phyloP scores from a whole-genome alignment of 2,797 vertebrate genomes.

The Phoebastria nigripes region DNA sequence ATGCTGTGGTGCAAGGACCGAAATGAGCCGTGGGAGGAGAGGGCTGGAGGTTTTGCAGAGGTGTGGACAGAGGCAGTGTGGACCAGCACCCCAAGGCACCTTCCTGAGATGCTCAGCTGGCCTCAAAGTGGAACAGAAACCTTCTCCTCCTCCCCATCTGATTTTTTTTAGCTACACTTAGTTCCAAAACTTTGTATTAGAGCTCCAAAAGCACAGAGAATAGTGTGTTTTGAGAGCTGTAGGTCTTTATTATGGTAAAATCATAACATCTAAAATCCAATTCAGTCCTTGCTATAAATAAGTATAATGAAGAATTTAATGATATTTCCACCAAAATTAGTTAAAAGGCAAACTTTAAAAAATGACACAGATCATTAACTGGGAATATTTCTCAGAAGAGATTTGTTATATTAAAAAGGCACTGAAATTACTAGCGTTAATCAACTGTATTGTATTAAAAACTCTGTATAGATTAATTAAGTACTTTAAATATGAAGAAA shows the following conservation, averaged over 20 bases:
- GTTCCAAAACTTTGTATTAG: background rate
- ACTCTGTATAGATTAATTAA: conserved; percentile 70
- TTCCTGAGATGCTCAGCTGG: background rate
- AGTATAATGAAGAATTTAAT: conserved; percentile 44
- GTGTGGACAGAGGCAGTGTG: background rate
- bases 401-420: conserved; percentile 73
- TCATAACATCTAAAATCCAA: conserved; percentile 28
- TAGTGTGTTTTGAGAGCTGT: background rate
- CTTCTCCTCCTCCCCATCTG: background rate
- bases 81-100: background rate
- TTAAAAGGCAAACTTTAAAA: conserved; percentile 70
- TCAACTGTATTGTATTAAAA: conserved; percentile 70
- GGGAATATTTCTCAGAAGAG: conserved; percentile 69
- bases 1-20: background rate
- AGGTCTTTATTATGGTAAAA: conserved; percentile 27
- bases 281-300: conserved; percentile 45
- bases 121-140: background rate
- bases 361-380: conserved; percentile 72
- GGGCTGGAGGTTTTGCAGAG: background rate
- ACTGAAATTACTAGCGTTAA: conserved; percentile 65
- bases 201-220: background rate
- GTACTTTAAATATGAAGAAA: conserved; percentile 53
- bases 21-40: background rate
- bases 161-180: background rate
- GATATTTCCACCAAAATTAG: conserved; percentile 56